Conservation (phyloP, 2,888 invertebrate genomes). For the Drosophila anomalata region DNA sequence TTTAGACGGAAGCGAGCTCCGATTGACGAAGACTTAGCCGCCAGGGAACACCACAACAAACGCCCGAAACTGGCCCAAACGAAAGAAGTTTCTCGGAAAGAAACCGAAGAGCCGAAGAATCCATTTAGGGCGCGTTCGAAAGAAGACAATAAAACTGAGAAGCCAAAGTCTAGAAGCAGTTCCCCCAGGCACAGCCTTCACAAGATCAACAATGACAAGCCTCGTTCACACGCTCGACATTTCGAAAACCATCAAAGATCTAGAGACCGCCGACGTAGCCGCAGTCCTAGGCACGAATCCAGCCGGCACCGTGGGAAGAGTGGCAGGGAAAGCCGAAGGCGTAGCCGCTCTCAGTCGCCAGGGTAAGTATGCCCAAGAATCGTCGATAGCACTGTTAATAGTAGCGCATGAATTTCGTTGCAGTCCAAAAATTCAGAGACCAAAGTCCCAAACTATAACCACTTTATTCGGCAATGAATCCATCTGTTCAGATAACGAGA, state of each 20-base stretch:
- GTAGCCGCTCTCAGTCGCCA: constrained; percentile 37
- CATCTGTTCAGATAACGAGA: neutral
- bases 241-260: neutral
- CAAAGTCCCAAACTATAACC: constrained; percentile 8
- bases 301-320: constrained; percentile 5
- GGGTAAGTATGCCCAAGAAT: constrained; percentile 34
- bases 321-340: constrained; percentile 3
- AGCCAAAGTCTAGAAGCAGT: constrained; percentile 4
- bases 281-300: constrained; percentile 25
- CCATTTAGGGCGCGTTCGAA: constrained; percentile 8
- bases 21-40: neutral
- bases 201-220: constrained; percentile 8
- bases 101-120: constrained; percentile 10
- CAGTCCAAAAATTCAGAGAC: neutral
- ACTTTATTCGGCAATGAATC: constrained; percentile 8
- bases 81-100: neutral
- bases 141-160: neutral
- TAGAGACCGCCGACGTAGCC: constrained; percentile 24
- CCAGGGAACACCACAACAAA: constrained; percentile 7
- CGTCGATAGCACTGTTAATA: constrained; percentile 3
- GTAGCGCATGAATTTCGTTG: constrained; percentile 17
- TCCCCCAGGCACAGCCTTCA: constrained; percentile 3
- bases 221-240: neutral
- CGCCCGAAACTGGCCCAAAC: neutral
- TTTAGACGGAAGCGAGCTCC: constrained; percentile 70